A percentile compares a stretch with the other conserved stretches of the same genome.
Evolutionary conservation across 1,140 invertebrate genomes (phyloP).

Genomic region (Stenopsyche tienmushanensis): DNA sequence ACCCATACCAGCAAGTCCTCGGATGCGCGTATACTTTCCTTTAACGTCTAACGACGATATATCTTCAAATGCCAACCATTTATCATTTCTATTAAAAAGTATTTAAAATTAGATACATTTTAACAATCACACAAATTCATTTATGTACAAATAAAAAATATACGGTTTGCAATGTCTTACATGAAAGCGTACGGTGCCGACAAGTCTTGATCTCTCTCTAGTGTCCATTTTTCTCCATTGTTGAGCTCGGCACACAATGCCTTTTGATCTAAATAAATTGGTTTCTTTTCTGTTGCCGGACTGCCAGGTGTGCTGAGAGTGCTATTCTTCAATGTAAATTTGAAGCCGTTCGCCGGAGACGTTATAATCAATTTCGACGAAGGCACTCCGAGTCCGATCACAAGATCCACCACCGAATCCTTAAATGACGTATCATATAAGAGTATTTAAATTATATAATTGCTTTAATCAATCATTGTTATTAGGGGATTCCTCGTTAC

Average conservation of each 20-base stretch:
- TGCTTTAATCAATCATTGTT: not conserved
- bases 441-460: slow-evolving; percentile 9
- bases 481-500: slow-evolving; percentile 32
- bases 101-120: not conserved
- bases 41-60: slow-evolving; percentile 71
- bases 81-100: slow-evolving; percentile 55
- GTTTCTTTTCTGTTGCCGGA: slow-evolving; percentile 57
- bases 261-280: slow-evolving; percentile 59
- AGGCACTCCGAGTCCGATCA: slow-evolving; percentile 68
- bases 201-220: slow-evolving; percentile 77
- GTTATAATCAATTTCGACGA: slow-evolving; percentile 69
- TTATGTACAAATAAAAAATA: not conserved
- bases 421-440: slow-evolving; percentile 45
- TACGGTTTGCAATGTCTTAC: slow-evolving; percentile 45
- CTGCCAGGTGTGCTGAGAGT: slow-evolving; percentile 69
- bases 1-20: slow-evolving; percentile 58
- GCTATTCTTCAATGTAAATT: slow-evolving; percentile 65
- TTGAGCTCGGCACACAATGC: slow-evolving; percentile 65
- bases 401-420: slow-evolving; percentile 76
- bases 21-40: slow-evolving; percentile 61
- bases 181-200: slow-evolving; percentile 75
- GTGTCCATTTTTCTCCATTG: slow-evolving; percentile 65
- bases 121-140: slow-evolving; percentile 4
- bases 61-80: slow-evolving; percentile 80
- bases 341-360: slow-evolving; percentile 65